Conservation (phyloP, 2,888 invertebrate genomes). For the Oligia strigilis region DNA sequence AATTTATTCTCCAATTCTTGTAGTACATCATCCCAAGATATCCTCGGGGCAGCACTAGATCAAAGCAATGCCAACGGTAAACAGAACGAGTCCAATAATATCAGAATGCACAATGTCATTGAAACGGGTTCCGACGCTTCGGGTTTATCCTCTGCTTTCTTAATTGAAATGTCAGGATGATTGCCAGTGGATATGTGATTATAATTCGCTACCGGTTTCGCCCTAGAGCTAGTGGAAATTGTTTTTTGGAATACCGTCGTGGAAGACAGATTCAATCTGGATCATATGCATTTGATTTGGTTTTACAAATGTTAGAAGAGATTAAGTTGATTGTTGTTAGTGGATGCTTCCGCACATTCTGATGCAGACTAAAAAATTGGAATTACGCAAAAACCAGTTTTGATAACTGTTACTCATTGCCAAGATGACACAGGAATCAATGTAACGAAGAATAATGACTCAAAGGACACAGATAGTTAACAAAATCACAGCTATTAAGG, state of each 20-base stretch:
- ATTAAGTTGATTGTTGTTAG: constrained; percentile 7
- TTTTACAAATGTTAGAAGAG: constrained; percentile 5
- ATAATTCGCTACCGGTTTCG: constrained; percentile 73
- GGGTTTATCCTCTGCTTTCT: constrained; percentile 58
- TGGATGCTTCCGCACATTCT: not conserved
- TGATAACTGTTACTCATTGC: not conserved
- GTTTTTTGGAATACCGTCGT: constrained; percentile 54
- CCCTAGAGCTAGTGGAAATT: constrained; percentile 55
- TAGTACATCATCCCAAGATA: constrained; percentile 51
- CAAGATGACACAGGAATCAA: not conserved
- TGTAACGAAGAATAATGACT: not conserved
- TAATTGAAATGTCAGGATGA: constrained; percentile 77
- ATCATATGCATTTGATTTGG: constrained; percentile 14
- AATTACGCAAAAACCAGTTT: not conserved
- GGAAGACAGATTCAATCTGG: constrained; percentile 48
- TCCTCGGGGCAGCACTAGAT: constrained; percentile 57
- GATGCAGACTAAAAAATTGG: not conserved
- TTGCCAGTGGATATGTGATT: constrained; percentile 71
- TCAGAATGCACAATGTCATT: constrained; percentile 64
- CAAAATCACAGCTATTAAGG: not conserved
- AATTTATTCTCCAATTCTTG: constrained; percentile 41
- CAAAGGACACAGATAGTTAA: not conserved
- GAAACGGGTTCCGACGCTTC: constrained; percentile 58
- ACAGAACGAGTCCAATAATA: constrained; percentile 58
- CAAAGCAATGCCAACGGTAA: constrained; percentile 61